Base-by-base conservation (phyloP, 2,797 vertebrate genomes). In the Enteromius afrohamiltoni region DNA sequence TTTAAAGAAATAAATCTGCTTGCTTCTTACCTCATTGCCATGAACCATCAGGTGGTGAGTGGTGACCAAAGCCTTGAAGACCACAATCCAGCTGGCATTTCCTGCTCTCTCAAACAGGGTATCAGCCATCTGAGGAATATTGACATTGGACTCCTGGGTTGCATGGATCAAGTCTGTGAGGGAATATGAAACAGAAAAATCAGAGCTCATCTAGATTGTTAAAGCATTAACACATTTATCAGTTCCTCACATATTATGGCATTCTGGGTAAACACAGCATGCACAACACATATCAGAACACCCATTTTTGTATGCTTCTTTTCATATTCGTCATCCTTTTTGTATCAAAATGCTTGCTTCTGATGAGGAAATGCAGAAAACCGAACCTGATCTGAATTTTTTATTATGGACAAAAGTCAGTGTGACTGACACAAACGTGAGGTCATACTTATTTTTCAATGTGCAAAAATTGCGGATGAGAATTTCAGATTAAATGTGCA, bases 81-180 rank as follows among this genome's bases (percentile, higher is more conserved):
- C 98, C 29, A 99, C 98, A 90, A 99, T 96, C 98, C 98, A 99
- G 96, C 98, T 99, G 91, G 97, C 98, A 16, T 99, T 99, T 1
- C 96, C 97, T 5, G 95, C 97, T 91, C 98, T 93, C 92, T 99
- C 98, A 91, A 99, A 96, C 90, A 99, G 94, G 0, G 97, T 99
- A 91, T 99, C 98, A 0, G 97, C 98, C 97, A 99, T 98, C 94
- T 97, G 97, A 82, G 98, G 97, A 88, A 99, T 95, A 86, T 98
- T 99, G 84, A 99, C 98, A 0, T 96, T 99, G 89, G 97, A 95
- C 91, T 99, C 98, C 85, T 98, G 97, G 81, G 97, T 98, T 86
- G 97, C 97, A 94, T 98, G 97, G 93, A 99, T 97, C 92, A 99
- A 93, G 91, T 95, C 98, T 99, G 89, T 45, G 79, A 69, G 87